Evolutionary conservation across 2,888 invertebrate species (phyloP).

Genomic region (Nematopogon swammerdamellus): DNA sequence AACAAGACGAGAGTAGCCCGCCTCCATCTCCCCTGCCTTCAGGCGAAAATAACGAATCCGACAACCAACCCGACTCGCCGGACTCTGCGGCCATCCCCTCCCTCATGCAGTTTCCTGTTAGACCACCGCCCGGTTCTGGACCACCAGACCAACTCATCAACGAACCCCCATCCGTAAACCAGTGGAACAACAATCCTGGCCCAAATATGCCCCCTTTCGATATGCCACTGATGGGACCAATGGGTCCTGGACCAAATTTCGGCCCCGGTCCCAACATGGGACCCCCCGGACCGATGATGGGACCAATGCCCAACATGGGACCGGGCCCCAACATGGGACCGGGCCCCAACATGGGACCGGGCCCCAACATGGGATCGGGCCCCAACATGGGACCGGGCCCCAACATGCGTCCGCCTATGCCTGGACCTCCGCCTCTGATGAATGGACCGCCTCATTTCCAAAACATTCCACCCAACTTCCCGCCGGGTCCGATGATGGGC

Average conservation of each 20-base stretch:
- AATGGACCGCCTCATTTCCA: slow-evolving; percentile 5
- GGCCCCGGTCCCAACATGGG: slow-evolving; percentile 10
- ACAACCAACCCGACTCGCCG: slow-evolving; percentile 8
- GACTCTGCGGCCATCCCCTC: slow-evolving; percentile 22
- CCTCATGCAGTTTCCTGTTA: slow-evolving; percentile 36
- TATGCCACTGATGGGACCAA: slow-evolving; percentile 14
- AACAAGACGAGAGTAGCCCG: not conserved
- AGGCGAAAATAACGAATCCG: too few species aligned
- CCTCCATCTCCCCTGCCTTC: not conserved
- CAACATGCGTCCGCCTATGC: not conserved
- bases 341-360: slow-evolving; percentile 6
- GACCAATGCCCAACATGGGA: slow-evolving; percentile 12
- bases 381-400: not conserved
- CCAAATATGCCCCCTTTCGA: slow-evolving; percentile 1
- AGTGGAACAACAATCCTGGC: slow-evolving; percentile 19
- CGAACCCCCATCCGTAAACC: slow-evolving; percentile 20
- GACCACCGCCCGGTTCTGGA: slow-evolving; percentile 22
- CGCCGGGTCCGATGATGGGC: slow-evolving; percentile 22
- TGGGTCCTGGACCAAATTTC: slow-evolving; percentile 10
- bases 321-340: slow-evolving; percentile 15
- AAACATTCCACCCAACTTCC: slow-evolving; percentile 10
- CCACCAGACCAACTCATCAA: slow-evolving; percentile 14
- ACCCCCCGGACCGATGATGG: slow-evolving; percentile 10
- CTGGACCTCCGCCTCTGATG: slow-evolving; percentile 2
- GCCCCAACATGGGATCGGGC: slow-evolving; percentile 9